Conservation (phyloP, 2,888 invertebrate species). For the Rotaria magnacalcarata region DNA sequence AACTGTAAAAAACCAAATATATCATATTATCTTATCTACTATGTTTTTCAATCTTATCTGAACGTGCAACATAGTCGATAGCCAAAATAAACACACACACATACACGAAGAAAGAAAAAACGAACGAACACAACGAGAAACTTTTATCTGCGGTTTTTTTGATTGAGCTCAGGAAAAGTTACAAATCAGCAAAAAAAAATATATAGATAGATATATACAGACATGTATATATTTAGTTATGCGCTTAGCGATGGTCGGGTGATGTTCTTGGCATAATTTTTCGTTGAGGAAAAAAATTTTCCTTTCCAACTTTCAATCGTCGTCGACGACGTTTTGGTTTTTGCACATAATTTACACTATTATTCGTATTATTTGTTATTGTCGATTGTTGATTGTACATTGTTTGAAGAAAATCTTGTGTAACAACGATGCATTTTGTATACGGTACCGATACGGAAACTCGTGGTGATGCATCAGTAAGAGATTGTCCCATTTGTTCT, state of each 20-base stretch:
- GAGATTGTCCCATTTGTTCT: not conserved
- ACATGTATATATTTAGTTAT: not conserved
- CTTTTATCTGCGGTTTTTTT: not conserved
- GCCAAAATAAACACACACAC: not conserved
- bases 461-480: not conserved
- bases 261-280: not conserved
- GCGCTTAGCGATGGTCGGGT: not conserved
- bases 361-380: not conserved
- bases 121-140: not conserved
- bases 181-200: not conserved
- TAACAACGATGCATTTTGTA: slow-evolving; percentile 19
- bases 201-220: too few relatives aligned
- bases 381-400: slow-evolving; percentile 16
- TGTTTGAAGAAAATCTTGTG: slow-evolving; percentile 25
- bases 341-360: not conserved
- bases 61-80: not conserved
- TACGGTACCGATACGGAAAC: not conserved
- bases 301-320: slow-evolving; percentile 7
- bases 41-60: not conserved
- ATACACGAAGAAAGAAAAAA: not conserved
- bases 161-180: not conserved
- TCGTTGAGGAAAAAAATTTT: not conserved
- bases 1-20: not conserved
- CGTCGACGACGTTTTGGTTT: not conserved
- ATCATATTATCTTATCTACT: not conserved